Percentiles rank a stretch among this genome's conserved stretches.
Evolutionary conservation across 2,797 vertebrate species (phyloP).

Genomic region (Emys orbicularis): DNA sequence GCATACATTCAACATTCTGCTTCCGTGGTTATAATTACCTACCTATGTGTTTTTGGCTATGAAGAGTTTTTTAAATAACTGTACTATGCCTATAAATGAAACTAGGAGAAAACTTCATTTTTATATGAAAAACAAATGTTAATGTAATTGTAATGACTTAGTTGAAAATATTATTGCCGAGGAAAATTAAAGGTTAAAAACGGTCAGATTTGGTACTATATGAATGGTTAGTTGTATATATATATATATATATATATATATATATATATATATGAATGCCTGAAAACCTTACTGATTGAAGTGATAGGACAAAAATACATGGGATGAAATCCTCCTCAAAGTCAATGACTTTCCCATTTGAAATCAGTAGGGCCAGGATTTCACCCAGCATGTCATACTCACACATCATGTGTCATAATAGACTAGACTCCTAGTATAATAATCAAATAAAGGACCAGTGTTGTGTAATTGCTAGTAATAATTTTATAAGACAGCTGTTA

Average conservation of each 20-base stretch:
- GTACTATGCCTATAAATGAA: not conserved
- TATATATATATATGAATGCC: not conserved
- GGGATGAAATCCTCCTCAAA: not conserved
- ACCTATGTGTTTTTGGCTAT: not conserved
- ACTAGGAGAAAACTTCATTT: not conserved
- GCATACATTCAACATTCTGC: not conserved
- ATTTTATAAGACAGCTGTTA: not conserved
- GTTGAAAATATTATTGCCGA: not conserved
- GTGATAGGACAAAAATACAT: not conserved
- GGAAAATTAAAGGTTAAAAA: not conserved
- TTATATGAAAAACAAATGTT: not conserved
- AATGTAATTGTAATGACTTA: not conserved
- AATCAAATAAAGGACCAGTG: not conserved
- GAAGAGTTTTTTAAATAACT: not conserved
- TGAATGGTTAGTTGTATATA: not conserved
- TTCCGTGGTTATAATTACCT: not conserved
- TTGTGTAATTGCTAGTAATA: not conserved
- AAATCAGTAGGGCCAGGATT: not conserved
- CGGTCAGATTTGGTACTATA: not conserved
- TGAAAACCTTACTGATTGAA: not conserved
- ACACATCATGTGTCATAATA: too few relatives aligned
- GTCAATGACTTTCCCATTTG: not conserved
- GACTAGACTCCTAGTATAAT: not conserved
- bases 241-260: not conserved
- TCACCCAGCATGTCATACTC: not conserved